phyloP scores from a whole-genome alignment of 2,888 invertebrate genomes.

The Isoperla grammatica region DNA sequence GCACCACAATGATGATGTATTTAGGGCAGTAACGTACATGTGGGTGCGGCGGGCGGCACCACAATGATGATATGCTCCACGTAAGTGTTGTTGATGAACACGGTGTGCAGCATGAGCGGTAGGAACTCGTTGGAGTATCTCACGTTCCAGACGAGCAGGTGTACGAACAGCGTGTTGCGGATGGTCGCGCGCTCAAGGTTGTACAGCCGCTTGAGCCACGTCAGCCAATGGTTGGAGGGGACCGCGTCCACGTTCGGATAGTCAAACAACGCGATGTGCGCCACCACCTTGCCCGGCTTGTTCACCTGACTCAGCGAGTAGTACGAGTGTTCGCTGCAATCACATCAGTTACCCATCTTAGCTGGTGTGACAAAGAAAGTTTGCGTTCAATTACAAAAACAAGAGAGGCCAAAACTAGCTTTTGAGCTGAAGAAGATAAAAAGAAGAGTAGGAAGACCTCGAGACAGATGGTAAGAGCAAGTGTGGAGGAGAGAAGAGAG shows the following conservation, averaged over 20 bases:
- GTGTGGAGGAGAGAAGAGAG: too few species aligned
- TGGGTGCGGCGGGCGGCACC: conserved; percentile 44
- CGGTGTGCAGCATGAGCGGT: conserved; percentile 41
- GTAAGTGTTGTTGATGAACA: conserved; percentile 51
- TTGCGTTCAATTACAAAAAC: neutral
- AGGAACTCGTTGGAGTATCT: conserved; percentile 43
- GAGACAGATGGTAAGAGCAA: too few species aligned
- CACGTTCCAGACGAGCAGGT: conserved; percentile 52
- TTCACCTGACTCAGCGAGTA: conserved; percentile 45
- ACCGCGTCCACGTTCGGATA: conserved; percentile 54
- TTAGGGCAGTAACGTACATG: too few species aligned
- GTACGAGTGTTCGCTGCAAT: conserved; percentile 46
- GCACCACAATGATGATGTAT: too few species aligned
- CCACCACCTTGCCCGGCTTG: conserved; percentile 36
- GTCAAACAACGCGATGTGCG: conserved; percentile 41
- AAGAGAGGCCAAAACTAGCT: neutral
- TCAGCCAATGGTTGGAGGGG: conserved; percentile 39
- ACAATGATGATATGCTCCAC: conserved; percentile 50
- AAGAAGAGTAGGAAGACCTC: too few species aligned
- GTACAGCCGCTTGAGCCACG: conserved; percentile 23
- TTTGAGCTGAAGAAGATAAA: too few species aligned
- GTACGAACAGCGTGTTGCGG: conserved; percentile 56
- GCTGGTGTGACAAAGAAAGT: too few species aligned
- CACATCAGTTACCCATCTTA: too few species aligned
- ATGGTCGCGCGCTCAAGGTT: conserved; percentile 45